phyloP scores from a whole-genome alignment of 2,888 invertebrate species.

The Coronaproctus castanopsis region DNA sequence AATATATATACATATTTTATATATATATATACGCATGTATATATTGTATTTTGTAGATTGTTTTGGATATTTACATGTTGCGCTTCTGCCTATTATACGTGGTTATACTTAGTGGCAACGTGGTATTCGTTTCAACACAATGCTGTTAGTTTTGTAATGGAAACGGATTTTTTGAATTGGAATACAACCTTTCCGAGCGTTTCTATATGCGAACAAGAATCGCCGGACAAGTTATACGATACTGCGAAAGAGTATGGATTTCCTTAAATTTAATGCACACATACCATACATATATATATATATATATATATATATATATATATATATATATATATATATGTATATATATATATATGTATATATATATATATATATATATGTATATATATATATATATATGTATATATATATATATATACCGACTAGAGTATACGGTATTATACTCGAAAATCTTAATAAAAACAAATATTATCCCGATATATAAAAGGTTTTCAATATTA shows the following conservation, averaged over 20 bases:
- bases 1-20: too few relatives aligned
- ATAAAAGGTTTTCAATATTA: background rate
- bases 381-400: too few relatives aligned
- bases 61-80: constrained; percentile 34
- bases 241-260: constrained; percentile 37
- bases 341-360: too few relatives aligned
- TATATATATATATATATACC: too few relatives aligned
- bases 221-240: constrained; percentile 38
- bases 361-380: too few relatives aligned
- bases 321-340: too few relatives aligned
- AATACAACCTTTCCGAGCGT: constrained; percentile 49
- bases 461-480: background rate
- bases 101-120: constrained; percentile 33
- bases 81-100: constrained; percentile 28
- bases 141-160: constrained; percentile 55
- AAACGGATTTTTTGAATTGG: constrained; percentile 53
- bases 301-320: too few relatives aligned
- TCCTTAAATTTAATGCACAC: background rate
- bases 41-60: constrained; percentile 29
- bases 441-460: too few relatives aligned
- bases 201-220: constrained; percentile 45
- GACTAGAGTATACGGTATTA: too few relatives aligned
- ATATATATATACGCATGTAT: too few relatives aligned
- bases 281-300: too few relatives aligned
- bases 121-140: constrained; percentile 40